Percentiles rank a stretch among this genome's conserved stretches.
Conservation (phyloP, 2,888 invertebrate genomes). For the Diadegma fenestrale region DNA sequence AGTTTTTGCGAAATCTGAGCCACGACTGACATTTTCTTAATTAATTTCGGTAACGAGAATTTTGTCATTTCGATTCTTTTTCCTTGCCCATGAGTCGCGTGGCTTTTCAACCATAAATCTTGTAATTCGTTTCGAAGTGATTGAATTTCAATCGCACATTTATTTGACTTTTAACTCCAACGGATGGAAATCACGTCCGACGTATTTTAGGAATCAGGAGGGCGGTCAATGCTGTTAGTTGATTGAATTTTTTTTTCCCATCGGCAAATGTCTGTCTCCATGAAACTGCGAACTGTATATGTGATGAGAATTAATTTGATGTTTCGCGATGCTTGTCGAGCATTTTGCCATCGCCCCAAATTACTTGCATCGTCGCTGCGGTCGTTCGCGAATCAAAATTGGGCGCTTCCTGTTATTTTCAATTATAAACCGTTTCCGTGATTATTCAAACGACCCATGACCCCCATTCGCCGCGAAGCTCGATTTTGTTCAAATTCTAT, state of each 20-base stretch:
- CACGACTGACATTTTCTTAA: background rate
- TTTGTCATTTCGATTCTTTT: background rate
- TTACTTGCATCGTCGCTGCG: background rate
- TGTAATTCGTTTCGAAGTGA: background rate
- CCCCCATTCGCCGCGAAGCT: background rate
- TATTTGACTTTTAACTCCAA: background rate
- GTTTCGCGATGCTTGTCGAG: background rate
- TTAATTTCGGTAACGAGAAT: background rate
- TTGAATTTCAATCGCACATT: background rate
- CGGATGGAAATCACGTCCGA: constrained; percentile 3
- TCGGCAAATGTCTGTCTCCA: background rate
- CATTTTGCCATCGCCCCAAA: background rate
- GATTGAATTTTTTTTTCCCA: constrained; percentile 9
- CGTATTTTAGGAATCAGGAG: background rate
- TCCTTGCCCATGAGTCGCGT: too few relatives aligned
- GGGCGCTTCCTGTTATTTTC: background rate
- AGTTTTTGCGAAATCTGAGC: background rate
- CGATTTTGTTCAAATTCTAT: background rate
- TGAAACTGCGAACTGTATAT: background rate
- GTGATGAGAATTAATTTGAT: constrained; percentile 1
- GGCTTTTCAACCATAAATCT: background rate
- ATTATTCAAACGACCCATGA: background rate
- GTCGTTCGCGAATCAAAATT: background rate
- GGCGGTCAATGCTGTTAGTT: constrained; percentile 2
- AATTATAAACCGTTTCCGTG: background rate